Percentiles rank a stretch among this genome's conserved stretches.
Evolutionary conservation across 2,888 invertebrate species (phyloP).

Genomic region (Gymnocheta viridis): DNA sequence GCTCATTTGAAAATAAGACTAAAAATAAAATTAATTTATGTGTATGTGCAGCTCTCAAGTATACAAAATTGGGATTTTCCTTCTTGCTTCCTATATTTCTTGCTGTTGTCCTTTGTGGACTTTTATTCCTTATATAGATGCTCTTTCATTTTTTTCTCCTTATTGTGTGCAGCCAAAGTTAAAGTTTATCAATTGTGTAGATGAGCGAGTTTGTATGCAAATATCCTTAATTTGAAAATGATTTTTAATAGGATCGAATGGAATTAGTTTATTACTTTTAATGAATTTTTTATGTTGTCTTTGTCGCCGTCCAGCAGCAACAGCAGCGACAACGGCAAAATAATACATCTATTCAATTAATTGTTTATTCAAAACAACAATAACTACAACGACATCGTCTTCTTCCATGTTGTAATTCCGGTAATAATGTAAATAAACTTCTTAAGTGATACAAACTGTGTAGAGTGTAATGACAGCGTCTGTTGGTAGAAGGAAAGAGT

Average conservation of each 20-base stretch:
- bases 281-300: conserved; percentile 80
- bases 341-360: conserved; percentile 68
- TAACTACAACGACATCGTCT: conserved; percentile 25
- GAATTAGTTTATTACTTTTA: conserved; percentile 82
- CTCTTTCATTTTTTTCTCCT: background rate
- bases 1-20: conserved; percentile 15
- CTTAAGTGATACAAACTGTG: conserved; percentile 48
- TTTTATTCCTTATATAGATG: background rate
- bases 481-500: background rate
- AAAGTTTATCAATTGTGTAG: conserved; percentile 75
- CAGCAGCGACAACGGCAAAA: conserved; percentile 11
- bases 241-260: conserved; percentile 82
- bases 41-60: conserved; percentile 17
- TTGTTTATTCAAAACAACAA: conserved; percentile 65
- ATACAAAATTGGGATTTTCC: conserved; percentile 43
- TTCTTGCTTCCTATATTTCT: conserved; percentile 27
- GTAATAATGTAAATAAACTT: conserved; percentile 63
- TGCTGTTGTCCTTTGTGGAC: conserved; percentile 42
- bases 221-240: conserved; percentile 82
- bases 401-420: conserved; percentile 35
- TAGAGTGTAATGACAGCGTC: background rate
- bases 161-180: conserved; percentile 44
- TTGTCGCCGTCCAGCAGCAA: conserved; percentile 67
- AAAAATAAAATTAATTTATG: conserved; percentile 57
- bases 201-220: conserved; percentile 76